Conservation (phyloP, 2,113 vertebrate genomes). For the Seriola rivoliana region DNA sequence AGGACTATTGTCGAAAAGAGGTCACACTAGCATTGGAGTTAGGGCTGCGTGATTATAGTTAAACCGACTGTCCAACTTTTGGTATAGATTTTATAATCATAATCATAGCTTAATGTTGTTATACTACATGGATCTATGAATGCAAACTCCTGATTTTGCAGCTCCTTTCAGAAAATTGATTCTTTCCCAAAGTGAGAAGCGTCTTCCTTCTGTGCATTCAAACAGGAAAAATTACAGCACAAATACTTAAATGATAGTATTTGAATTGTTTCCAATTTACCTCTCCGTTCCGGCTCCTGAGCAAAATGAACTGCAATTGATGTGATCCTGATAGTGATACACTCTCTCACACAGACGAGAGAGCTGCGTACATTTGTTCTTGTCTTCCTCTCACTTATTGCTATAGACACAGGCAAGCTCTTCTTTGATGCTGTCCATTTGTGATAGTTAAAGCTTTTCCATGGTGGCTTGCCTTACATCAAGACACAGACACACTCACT, state of each 20-base stretch:
- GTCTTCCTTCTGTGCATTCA: not conserved
- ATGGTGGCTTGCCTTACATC: slow-evolving; percentile 25
- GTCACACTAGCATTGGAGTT: not conserved
- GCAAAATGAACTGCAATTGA: slow-evolving; percentile 20
- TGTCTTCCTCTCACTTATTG: slow-evolving; percentile 29
- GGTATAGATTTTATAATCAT: not conserved
- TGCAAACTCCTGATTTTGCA: not conserved
- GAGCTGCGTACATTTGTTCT: not conserved
- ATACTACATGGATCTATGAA: not conserved
- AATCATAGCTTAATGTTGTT: not conserved
- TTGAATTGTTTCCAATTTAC: slow-evolving; percentile 22
- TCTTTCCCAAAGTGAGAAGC: not conserved
- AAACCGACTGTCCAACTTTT: too few relatives aligned
- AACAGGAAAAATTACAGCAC: not conserved
- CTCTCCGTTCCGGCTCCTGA: not conserved
- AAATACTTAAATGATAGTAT: not conserved
- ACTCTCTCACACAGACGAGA: not conserved
- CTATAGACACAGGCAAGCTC: slow-evolving; percentile 15
- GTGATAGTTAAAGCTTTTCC: slow-evolving; percentile 47
- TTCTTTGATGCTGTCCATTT: slow-evolving; percentile 39
- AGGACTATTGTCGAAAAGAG: not conserved
- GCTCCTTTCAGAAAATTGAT: not conserved
- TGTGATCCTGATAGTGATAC: slow-evolving; percentile 16
- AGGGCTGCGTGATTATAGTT: not conserved
- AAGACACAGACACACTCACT: slow-evolving; percentile 7